phyloP scores from a whole-genome alignment of 37 sponge, comb jelly and placozoan species.

The Haliclona indistincta region DNA sequence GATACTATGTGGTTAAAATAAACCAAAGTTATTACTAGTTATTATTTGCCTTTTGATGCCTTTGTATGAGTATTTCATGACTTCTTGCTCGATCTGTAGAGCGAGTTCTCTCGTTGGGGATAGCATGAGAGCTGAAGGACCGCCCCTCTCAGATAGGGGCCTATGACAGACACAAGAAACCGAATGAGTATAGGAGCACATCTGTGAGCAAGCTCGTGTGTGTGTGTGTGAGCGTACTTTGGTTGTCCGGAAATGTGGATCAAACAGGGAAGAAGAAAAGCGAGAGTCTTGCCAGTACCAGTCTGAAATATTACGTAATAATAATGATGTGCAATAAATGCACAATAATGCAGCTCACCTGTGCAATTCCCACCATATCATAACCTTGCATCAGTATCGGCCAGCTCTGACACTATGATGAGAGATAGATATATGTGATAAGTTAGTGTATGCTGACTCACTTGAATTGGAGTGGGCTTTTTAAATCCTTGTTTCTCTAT shows the following conservation, averaged over 20 bases:
- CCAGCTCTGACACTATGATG: slow-evolving; percentile 83
- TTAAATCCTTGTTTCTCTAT: slow-evolving; percentile 67
- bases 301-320: slow-evolving; percentile 55
- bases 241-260: slow-evolving; percentile 95
- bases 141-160: slow-evolving; percentile 69
- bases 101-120: slow-evolving; percentile 96
- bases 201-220: not conserved
- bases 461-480: slow-evolving; percentile 91
- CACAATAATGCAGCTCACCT: slow-evolving; percentile 34
- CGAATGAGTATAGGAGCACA: too few relatives aligned
- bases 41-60: slow-evolving; percentile 64
- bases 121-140: slow-evolving; percentile 87
- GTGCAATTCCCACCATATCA: slow-evolving; percentile 97
- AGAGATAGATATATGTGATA: not conserved
- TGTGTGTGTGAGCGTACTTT: slow-evolving; percentile 32
- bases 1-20: too few relatives aligned
- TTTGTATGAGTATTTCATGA: slow-evolving; percentile 88
- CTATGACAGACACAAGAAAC: slow-evolving; percentile 40
- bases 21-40: not conserved
- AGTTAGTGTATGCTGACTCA: not conserved
- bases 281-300: slow-evolving; percentile 97
- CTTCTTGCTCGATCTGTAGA: slow-evolving; percentile 90
- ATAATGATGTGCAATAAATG: not conserved
- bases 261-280: slow-evolving; percentile 92
- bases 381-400: slow-evolving; percentile 86